Evolutionary conservation across 2,797 vertebrate species (phyloP), one percentile per base, ranked within the genome.

Genomic region (Pseudochirops corinnae): DNA sequence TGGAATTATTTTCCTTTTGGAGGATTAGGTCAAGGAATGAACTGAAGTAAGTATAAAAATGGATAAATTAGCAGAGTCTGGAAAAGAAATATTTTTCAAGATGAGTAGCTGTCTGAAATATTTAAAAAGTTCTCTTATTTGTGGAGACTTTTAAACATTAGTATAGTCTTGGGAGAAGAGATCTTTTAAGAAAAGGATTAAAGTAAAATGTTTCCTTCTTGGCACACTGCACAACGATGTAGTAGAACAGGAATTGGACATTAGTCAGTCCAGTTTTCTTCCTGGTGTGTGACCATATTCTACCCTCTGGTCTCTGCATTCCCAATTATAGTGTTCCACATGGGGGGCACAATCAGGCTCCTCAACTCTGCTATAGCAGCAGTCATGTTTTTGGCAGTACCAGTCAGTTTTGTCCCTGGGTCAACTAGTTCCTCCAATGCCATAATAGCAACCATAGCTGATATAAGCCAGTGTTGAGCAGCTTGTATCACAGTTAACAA

Each of bases 311-410:
- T 99, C 98, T 28, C 99, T 94, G 16, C 99, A 99, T 6, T 98
- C 98, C 99, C 99, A 99, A 0, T 97, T 87, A 96, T 99, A 99
- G n/a, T 55, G 95, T 18, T 98, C 97, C 0, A 94, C 98, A 98
- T 99, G 99, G 33, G 99, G 0, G 97, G 46, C 87, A 93, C 99
- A 99, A 2, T 99, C 99, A 0, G 97, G 96, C 11, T 12, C n/a
- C 94, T 99, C 99, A 0, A 99, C 99, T 5, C 97, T 97, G 0
- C 97, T 98, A 0, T 99, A 99, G 98, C 99, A 99, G 97, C 99
- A 99, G 93, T 99, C 99, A 0, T 99, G 99, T 60, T 94, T 98
- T 93, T 99, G 99, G 96, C 99, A 99, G 97, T 99, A 99, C 99
- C 99, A 99, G 98, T 99, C 99, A 0, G 99, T 97, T 94, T 46